Evolutionary conservation across 2,888 invertebrate genomes (phyloP), one percentile per base, ranked within the genome.

Genomic region (Orchestes rusci): DNA sequence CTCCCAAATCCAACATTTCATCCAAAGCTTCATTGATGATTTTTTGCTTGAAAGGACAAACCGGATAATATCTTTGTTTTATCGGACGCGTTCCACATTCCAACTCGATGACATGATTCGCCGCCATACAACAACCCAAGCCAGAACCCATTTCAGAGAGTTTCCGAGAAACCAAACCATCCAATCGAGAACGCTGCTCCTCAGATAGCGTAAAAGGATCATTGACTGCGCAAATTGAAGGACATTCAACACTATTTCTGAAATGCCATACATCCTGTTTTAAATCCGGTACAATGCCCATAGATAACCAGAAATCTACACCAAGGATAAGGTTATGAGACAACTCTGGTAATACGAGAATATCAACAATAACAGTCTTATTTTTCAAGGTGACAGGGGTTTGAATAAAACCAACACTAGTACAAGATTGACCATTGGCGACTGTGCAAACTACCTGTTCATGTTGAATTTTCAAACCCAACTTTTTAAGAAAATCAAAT

Each of bases 1-100:
- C 23, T 7, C 23, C 23, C 23, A 23, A 23, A 5, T 23, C 10
- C 10, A 23, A 23, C 23, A 23, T 23, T 23, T 23, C 10, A 23
- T 23, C 23, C 5, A 23, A 7, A 7, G 5, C 23, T 7, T 10
- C 10, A 23, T 23, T 10, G 10, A 23, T 23, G 10, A 23, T 7
- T 10, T 23, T 23, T 23, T 23, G 23, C 10, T 23, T 23, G 10
- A 23, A 23, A 23, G 23, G 23, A 5, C 7, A 23, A 23, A 23
- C 10, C 5, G 23, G 23, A 10, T 23, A 23, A 23, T 23, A 23
- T 7, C 23, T 5, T 23, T 23, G 23, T 23, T 51, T 48, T 10
- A 48, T 48, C 1, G 47, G 47, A 1, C 27, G 18, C 4, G 23
- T 23, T 7, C 5, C 23, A 23, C 7, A 23, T 23, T 23, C 23